Evolutionary conservation across 2,797 vertebrate genomes (phyloP).

Genomic region (Chaunax sp.): DNA sequence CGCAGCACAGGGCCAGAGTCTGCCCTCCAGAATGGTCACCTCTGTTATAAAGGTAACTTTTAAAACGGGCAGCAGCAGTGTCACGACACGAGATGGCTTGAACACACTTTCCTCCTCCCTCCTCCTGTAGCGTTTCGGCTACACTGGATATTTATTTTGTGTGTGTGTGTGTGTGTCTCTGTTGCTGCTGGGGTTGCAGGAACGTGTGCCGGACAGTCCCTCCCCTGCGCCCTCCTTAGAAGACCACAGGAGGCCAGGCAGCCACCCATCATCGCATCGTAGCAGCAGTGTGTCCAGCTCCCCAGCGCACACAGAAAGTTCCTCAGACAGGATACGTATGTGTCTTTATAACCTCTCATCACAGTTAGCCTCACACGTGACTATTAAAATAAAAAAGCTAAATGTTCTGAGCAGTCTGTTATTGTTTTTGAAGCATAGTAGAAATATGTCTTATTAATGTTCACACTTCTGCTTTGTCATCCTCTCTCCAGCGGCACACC

Average conservation of each 20-base stretch:
- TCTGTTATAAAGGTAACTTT: conserved; percentile 98
- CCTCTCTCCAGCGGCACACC: conserved; percentile 88
- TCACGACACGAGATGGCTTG: background rate
- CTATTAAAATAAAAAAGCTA: conserved; percentile 21
- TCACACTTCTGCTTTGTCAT: background rate
- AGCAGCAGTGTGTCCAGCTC: conserved; percentile 99
- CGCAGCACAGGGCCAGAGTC: conserved; percentile 96
- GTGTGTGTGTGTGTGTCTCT: conserved; percentile 53
- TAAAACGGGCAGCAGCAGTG: conserved; percentile 29
- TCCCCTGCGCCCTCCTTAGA: conserved; percentile 97
- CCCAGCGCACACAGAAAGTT: conserved; percentile 97
- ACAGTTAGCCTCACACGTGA: conserved; percentile 22
- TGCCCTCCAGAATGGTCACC: conserved; percentile 96
- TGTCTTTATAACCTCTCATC: conserved; percentile 69
- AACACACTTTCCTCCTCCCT: background rate
- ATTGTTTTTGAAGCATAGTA: background rate
- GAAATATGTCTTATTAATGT: background rate
- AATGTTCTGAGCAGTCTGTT: conserved; percentile 2
- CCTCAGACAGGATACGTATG: conserved; percentile 99
- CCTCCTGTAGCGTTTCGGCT: background rate
- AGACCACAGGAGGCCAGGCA: conserved; percentile 96
- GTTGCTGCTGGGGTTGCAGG: conserved; percentile 83
- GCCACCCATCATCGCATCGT: conserved; percentile 96
- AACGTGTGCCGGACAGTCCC: conserved; percentile 96
- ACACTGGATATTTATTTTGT: conserved; percentile 66